phyloP scores from a whole-genome alignment of 2,797 vertebrate genomes.

The Lagodon rhomboides region DNA sequence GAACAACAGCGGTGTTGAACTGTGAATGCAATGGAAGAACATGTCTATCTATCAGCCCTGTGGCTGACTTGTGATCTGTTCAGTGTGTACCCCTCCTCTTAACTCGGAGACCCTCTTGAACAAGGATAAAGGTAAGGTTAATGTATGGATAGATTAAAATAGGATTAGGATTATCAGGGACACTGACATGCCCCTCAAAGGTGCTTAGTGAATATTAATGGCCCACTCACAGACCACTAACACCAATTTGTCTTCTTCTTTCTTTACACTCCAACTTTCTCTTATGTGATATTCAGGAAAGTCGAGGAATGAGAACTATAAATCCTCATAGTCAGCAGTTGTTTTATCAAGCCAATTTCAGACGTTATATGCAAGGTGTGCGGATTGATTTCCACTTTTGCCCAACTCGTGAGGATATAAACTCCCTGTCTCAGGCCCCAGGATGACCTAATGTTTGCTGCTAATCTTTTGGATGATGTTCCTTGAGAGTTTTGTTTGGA shows the following conservation, averaged over 20 bases:
- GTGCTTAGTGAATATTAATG: background rate
- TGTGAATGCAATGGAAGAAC: no score
- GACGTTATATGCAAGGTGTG: background rate
- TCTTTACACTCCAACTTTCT: background rate
- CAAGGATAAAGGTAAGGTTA: background rate
- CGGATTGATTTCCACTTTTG: slow-evolving; percentile 25
- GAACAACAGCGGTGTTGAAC: no score
- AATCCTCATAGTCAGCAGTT: background rate
- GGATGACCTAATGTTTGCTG: slow-evolving; percentile 2
- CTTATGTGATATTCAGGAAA: background rate
- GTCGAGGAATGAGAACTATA: background rate
- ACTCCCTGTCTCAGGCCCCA: background rate
- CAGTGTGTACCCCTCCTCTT: background rate
- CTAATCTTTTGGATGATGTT: slow-evolving; percentile 13
- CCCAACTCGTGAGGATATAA: slow-evolving; percentile 6
- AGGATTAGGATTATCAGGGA: background rate
- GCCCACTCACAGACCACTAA: background rate
- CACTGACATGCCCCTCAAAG: background rate
- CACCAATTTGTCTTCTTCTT: background rate
- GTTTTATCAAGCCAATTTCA: background rate
- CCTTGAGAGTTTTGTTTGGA: background rate
- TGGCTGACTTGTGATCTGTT: background rate
- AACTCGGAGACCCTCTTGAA: background rate
- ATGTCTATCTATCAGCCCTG: background rate
- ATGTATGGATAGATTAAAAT: background rate